A percentile compares a stretch with the other conserved stretches of the same genome.
Conservation (phyloP, 2,888 invertebrate species). For the Sericinus montela region DNA sequence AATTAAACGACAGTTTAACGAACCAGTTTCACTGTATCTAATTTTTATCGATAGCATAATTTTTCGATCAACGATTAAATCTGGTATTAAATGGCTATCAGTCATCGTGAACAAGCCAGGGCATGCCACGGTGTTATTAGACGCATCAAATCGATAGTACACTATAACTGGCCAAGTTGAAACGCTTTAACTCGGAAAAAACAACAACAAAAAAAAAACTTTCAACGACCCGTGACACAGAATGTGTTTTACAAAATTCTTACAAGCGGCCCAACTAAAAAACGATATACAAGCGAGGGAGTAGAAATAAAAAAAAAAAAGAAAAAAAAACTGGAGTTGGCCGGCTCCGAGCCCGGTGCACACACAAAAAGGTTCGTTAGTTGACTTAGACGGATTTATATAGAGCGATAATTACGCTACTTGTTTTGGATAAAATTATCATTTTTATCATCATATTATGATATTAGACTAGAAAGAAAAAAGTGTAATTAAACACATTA, state of each 20-base stretch:
- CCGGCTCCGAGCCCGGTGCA: conserved; percentile 22
- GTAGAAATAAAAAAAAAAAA: conserved; percentile 27
- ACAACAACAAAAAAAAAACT: conserved; percentile 8
- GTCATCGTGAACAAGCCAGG: conserved; percentile 13
- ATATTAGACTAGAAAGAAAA: no score
- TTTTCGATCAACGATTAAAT: conserved; percentile 11
- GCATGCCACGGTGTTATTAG: conserved; percentile 12
- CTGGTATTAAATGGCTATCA: conserved; percentile 10
- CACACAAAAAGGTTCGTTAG: conserved; percentile 39
- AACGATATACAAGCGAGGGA: conserved; percentile 21
- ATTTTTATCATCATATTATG: no score
- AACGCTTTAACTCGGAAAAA: conserved; percentile 21
- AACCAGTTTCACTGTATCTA: conserved; percentile 1
- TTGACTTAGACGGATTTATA: conserved; percentile 31
- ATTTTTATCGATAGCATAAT: conserved; percentile 5
- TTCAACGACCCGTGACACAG: conserved; percentile 32
- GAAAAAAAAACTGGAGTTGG: conserved; percentile 18
- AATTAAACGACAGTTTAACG: not conserved
- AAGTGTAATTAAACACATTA: no score
- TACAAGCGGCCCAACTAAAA: conserved; percentile 34
- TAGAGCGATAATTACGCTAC: conserved; percentile 26
- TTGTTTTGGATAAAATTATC: not conserved
- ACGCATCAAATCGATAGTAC: conserved; percentile 19
- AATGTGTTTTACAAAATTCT: conserved; percentile 50
- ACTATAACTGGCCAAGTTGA: conserved; percentile 14